A percentile compares a stretch with the other conserved stretches of the same genome.
These are phyloP conservation scores for Triplophysa dalaica DNA, from an alignment of 2,113 vertebrate genomes.

Conservation along the genomic window DNA sequence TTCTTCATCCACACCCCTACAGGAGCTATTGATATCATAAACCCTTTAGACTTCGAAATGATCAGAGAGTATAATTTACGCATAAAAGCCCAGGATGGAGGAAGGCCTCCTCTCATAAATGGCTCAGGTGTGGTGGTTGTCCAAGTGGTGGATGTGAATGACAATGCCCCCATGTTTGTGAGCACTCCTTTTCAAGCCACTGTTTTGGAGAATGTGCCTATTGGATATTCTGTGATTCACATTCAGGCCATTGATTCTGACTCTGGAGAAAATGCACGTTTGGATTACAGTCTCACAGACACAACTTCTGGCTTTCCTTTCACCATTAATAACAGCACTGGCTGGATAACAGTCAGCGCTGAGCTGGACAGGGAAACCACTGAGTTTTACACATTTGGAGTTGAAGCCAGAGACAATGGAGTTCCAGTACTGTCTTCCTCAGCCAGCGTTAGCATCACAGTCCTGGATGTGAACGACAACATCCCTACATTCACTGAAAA, in stretches of 20 bases:
- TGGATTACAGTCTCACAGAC: conserved; percentile 87
- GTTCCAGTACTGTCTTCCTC: conserved; percentile 88
- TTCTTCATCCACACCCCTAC: conserved; percentile 93
- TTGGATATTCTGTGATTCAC: conserved; percentile 91
- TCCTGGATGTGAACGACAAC: conserved; percentile 94
- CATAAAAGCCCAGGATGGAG: conserved; percentile 95
- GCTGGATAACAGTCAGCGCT: conserved; percentile 87
- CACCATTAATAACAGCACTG: conserved; percentile 92
- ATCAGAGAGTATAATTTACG: conserved; percentile 88
- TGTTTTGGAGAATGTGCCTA: conserved; percentile 87
- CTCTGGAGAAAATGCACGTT: conserved; percentile 86
- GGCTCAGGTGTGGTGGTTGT: conserved; percentile 89
- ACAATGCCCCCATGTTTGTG: conserved; percentile 95
- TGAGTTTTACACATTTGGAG: conserved; percentile 89
- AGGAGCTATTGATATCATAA: conserved; percentile 89
- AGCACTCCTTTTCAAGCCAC: conserved; percentile 96
- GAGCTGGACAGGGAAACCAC: conserved; percentile 89
- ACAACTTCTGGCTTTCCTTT: conserved; percentile 81
- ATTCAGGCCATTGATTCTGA: conserved; percentile 94
- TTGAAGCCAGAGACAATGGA: conserved; percentile 90
- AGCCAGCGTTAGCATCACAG: conserved; percentile 88
- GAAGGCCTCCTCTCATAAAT: conserved; percentile 92
- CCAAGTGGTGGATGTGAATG: conserved; percentile 92
- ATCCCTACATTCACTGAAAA: conserved; percentile 89
- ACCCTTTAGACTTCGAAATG: conserved; percentile 91